Base-by-base conservation (phyloP, 2,888 invertebrate genomes). In the Xiphydria camelus region DNA sequence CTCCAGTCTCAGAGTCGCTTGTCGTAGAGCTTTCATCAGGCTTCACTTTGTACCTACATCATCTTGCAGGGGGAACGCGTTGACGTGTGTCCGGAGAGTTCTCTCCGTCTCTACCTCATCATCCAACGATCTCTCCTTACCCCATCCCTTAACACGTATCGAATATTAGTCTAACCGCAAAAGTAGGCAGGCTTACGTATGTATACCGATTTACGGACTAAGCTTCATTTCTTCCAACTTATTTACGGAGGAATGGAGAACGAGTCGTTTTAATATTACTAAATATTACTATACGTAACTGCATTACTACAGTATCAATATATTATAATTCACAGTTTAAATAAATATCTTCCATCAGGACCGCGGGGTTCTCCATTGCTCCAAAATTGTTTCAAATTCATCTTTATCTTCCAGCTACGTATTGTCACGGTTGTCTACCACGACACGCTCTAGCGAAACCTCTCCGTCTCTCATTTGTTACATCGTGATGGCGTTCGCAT, bases 401-500 rank as follows among this genome's bases (percentile, higher is more conserved):
- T 33, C 32, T 44, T 34, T 43, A 20, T 31, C 36, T 36, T 23
- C 10, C 38, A 37, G 43, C 37, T 32, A 22, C 32, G 25, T n/a
- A n/a, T 35, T 34, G 18, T 41, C 41, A 23, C 35, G 15, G 19
- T 37, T 36, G 14, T 26, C 10, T 29, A 6, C 14, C 12, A 29
- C 29, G 14, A 29, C 14, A 29, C 29, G 35, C 26, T 12, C 19
- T 45, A 33, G 21, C 18, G 21, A 36, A 20, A 40, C 26, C 32
- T 19, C 7, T 18, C 12, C n/a, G n/a, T n/a, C 34, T 41, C 45
- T 50, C 49, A 49, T 55, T 39, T 50, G 45, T 38, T 47, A 29
- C 29, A 29, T 26, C 20, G 23, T 38, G 29, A 37, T 22, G 32
- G 38, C 43, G 47, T 34, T 47, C 36, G 36, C 42, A 36, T 53